Conservation (phyloP, 2,888 invertebrate species). For the Sinelater perroti region DNA sequence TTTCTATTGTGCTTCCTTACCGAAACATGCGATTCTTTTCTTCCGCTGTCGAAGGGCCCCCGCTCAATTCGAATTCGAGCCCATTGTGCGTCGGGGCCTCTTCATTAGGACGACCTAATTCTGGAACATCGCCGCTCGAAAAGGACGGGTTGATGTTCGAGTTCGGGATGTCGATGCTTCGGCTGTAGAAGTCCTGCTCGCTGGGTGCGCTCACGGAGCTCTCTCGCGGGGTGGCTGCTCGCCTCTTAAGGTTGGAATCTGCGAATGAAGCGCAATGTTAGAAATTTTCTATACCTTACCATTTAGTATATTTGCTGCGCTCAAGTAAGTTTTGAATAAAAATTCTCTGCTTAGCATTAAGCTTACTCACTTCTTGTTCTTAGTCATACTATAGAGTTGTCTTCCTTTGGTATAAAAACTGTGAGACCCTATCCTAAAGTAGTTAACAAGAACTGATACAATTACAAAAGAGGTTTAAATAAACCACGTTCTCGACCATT, state of each 20-base stretch:
- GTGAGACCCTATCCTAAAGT: too few species aligned
- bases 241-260: conserved; percentile 31
- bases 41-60: conserved; percentile 48
- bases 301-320: too few species aligned
- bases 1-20: conserved; percentile 43
- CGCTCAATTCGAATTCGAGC: conserved; percentile 23
- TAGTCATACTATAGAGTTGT: too few species aligned
- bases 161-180: conserved; percentile 27
- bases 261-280: conserved; percentile 16
- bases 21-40: conserved; percentile 57
- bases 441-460: too few species aligned
- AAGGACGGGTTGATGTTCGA: conserved; percentile 30
- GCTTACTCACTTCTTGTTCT: too few species aligned
- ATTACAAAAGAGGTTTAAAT: too few species aligned
- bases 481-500: too few species aligned
- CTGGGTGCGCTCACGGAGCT: conserved; percentile 20
- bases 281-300: too few species aligned
- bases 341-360: too few species aligned
- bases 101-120: conserved; percentile 38
- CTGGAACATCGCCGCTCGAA: conserved; percentile 33
- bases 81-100: conserved; percentile 24
- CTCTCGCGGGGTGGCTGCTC: conserved; percentile 23
- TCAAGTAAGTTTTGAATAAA: too few species aligned
- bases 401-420: too few species aligned
- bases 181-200: conserved; percentile 31